phyloP scores from a whole-genome alignment of 2,888 invertebrate genomes.

The Cybosia mesomella region DNA sequence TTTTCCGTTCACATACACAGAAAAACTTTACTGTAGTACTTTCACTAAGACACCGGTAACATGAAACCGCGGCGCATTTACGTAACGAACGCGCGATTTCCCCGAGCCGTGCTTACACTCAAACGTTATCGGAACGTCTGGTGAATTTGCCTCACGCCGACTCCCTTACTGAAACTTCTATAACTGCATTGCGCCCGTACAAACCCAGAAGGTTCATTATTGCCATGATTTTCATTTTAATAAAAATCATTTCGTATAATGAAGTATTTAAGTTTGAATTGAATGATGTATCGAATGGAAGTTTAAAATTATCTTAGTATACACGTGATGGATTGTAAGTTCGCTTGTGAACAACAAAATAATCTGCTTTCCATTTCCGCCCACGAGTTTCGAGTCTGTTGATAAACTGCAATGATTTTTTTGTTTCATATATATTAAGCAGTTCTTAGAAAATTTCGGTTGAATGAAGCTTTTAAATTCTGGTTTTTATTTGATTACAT shows the following conservation, averaged over 20 bases:
- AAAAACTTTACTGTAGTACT: conserved; percentile 47
- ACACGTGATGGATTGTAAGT: conserved; percentile 9
- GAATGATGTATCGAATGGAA: background rate
- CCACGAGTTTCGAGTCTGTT: conserved; percentile 17
- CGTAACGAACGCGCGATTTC: conserved; percentile 57
- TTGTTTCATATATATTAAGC: conserved; percentile 21
- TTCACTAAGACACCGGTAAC: conserved; percentile 48
- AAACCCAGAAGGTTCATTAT: conserved; percentile 48
- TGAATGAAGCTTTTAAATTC: conserved; percentile 18
- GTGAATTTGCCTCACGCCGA: conserved; percentile 61
- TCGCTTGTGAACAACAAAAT: conserved; percentile 17
- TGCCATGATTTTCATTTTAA: conserved; percentile 22
- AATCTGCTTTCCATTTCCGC: conserved; percentile 24
- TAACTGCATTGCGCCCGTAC: conserved; percentile 82
- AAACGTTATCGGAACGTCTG: conserved; percentile 79
- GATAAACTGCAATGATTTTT: conserved; percentile 21
- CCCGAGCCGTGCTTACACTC: conserved; percentile 74
- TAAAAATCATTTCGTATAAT: background rate
- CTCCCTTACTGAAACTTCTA: conserved; percentile 62
- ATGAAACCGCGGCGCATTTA: conserved; percentile 57
- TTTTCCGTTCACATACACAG: conserved; percentile 56
- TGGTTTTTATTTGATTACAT: conserved; percentile 8
- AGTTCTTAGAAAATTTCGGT: conserved; percentile 19
- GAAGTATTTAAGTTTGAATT: background rate
- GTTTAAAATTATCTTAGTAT: conserved; percentile 4